Conservation (phyloP, 2,888 invertebrate species). For the Heliconius aoede region DNA sequence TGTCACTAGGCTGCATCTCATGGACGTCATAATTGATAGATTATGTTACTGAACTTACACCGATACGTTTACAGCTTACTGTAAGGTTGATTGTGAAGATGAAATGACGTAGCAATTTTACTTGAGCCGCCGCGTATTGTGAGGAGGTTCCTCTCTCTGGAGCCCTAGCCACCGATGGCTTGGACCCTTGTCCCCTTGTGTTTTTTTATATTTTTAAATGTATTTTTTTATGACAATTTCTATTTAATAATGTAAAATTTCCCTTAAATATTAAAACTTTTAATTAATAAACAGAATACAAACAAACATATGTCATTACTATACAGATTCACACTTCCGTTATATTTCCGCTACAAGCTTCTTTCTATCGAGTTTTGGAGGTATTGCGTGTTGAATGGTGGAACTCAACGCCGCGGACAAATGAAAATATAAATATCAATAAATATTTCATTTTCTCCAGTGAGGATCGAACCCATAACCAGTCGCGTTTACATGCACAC, state of each 20-base stretch:
- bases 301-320: background rate
- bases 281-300: background rate
- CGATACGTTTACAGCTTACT: too few relatives aligned
- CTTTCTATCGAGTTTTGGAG: background rate
- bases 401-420: background rate
- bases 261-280: too few relatives aligned
- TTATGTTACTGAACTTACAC: too few relatives aligned
- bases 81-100: background rate
- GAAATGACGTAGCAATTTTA: background rate
- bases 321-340: background rate
- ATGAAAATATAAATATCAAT: background rate
- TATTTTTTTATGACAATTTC: too few relatives aligned
- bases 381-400: background rate
- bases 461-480: background rate
- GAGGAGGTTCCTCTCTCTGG: too few relatives aligned
- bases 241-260: too few relatives aligned
- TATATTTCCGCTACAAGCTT: conserved; percentile 9
- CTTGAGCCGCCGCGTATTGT: too few relatives aligned
- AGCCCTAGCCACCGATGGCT: too few relatives aligned
- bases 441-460: background rate
- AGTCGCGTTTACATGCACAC: background rate
- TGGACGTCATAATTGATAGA: too few relatives aligned
- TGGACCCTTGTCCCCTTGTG: too few relatives aligned
- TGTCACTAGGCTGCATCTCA: too few relatives aligned
- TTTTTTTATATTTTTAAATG: too few relatives aligned